Conservation (phyloP, 1,140 invertebrate genomes). For the Schlechtendalia chinensis region DNA sequence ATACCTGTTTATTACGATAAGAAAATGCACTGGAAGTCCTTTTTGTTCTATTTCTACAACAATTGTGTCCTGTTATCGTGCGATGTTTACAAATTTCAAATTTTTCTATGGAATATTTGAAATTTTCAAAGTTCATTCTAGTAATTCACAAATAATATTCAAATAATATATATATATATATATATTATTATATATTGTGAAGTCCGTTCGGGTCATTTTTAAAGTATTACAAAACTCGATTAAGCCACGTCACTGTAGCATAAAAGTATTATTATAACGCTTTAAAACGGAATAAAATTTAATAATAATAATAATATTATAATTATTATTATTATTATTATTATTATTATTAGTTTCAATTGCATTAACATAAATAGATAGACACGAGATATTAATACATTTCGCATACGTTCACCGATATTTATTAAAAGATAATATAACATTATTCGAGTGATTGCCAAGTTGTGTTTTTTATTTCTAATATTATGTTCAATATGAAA, state of each 20-base stretch:
- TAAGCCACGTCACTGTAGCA: neutral
- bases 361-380: too few relatives aligned
- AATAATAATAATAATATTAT: too few relatives aligned
- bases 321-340: too few relatives aligned
- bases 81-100: too few relatives aligned
- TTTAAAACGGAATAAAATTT: slow-evolving; percentile 16
- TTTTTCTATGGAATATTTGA: neutral
- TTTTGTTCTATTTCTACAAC: too few relatives aligned
- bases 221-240: neutral
- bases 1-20: too few relatives aligned
- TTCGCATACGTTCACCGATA: neutral
- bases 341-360: too few relatives aligned
- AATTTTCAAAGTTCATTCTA: neutral
- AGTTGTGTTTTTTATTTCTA: neutral
- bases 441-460: neutral
- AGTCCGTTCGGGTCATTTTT: neutral
- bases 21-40: too few relatives aligned
- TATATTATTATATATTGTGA: neutral
- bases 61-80: too few relatives aligned
- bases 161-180: too few relatives aligned
- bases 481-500: too few relatives aligned
- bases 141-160: too few relatives aligned
- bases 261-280: neutral
- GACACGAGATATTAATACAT: neutral
- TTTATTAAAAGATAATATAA: neutral